phyloP scores from a whole-genome alignment of 2,888 invertebrate species.

The Tromatobia lineatoria region DNA sequence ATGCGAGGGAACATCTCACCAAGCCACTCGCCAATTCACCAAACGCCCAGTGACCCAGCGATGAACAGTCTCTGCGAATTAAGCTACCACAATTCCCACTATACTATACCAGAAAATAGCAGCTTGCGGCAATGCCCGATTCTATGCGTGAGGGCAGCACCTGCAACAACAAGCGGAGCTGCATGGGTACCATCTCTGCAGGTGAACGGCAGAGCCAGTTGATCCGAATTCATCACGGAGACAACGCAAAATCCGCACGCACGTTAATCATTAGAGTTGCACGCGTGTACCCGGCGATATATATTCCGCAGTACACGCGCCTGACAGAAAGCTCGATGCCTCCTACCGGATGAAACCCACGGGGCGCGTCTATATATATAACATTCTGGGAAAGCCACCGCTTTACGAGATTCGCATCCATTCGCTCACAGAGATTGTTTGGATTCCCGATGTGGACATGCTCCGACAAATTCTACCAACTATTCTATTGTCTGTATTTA shows the following conservation, averaged over 20 bases:
- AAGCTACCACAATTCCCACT: conserved; percentile 6
- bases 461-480: neutral
- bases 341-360: conserved; percentile 21
- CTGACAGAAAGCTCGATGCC: conserved; percentile 23
- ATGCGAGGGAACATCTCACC: conserved; percentile 32
- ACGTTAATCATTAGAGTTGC: conserved; percentile 62
- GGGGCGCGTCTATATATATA: neutral
- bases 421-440: conserved; percentile 46
- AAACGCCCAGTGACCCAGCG: conserved; percentile 30
- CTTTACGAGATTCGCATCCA: conserved; percentile 46
- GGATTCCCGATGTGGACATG: conserved; percentile 35
- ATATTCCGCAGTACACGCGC: conserved; percentile 16
- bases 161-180: conserved; percentile 54
- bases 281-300: conserved; percentile 32
- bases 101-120: conserved; percentile 36
- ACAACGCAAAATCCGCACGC: conserved; percentile 51
- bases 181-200: conserved; percentile 56
- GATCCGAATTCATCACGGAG: conserved; percentile 66
- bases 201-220: conserved; percentile 54
- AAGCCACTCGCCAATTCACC: conserved; percentile 21
- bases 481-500: conserved; percentile 23
- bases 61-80: conserved; percentile 33
- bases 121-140: neutral
- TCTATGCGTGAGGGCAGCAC: conserved; percentile 13
- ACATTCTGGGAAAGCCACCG: conserved; percentile 16